These are phyloP conservation scores for Cheilosia grossa DNA, from an alignment of 2,888 invertebrate species.

Conservation along the genomic window DNA sequence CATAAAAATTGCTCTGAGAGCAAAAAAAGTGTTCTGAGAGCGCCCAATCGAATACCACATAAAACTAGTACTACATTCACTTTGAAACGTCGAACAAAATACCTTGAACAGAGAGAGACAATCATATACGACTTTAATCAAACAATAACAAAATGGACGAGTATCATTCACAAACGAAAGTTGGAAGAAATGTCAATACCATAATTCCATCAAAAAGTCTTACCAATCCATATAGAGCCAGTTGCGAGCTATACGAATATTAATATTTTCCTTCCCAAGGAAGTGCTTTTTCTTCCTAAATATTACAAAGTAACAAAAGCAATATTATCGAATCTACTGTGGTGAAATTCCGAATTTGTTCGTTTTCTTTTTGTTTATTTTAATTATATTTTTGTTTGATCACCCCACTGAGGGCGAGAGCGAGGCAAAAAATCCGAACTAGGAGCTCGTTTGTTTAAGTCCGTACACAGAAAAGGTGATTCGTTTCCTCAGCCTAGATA, in stretches of 20 bases:
- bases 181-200: conserved; percentile 64
- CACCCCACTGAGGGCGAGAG: conserved; percentile 61
- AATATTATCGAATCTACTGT: conserved; percentile 20
- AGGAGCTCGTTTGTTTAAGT: conserved; percentile 47
- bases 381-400: conserved; percentile 67
- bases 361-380: conserved; percentile 72
- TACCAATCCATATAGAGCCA: conserved; percentile 46
- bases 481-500: conserved; percentile 59
- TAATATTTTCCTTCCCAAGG: conserved; percentile 46
- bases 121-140: conserved; percentile 1
- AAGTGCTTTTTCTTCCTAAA: conserved; percentile 30
- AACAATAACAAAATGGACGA: conserved; percentile 74
- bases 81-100: background rate
- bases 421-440: conserved; percentile 48
- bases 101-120: conserved; percentile 35
- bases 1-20: too few relatives aligned
- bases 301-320: conserved; percentile 22
- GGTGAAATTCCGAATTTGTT: conserved; percentile 50
- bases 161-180: conserved; percentile 61
- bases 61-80: conserved; percentile 4
- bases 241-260: conserved; percentile 45
- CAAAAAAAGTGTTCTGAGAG: too few relatives aligned
- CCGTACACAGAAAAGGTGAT: conserved; percentile 21
- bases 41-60: too few relatives aligned
- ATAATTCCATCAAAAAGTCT: conserved; percentile 45